Conservation (phyloP, 2,888 invertebrate genomes). For the Bombylius discolor region DNA sequence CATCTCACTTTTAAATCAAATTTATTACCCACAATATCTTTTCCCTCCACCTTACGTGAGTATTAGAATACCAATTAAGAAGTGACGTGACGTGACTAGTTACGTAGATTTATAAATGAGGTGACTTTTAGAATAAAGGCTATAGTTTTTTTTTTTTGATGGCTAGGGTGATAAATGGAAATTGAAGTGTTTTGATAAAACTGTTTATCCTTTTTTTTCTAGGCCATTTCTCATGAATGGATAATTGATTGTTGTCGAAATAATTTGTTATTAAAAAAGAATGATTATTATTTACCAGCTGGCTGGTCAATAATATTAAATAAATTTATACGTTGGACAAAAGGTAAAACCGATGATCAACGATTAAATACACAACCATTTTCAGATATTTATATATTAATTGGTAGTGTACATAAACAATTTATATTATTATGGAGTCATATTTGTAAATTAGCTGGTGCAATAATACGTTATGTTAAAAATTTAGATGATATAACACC, state of each 20-base stretch:
- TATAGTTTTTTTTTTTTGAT: neutral
- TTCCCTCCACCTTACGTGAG: no score
- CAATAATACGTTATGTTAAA: slow-evolving; percentile 38
- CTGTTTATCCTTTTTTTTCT: slow-evolving; percentile 5
- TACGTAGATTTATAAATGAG: no score
- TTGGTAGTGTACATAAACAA: slow-evolving; percentile 41
- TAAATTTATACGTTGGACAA: slow-evolving; percentile 34
- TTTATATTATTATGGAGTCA: slow-evolving; percentile 49
- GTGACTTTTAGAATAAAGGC: neutral
- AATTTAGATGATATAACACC: slow-evolving; percentile 38
- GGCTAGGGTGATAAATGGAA: no score
- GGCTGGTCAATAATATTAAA: slow-evolving; percentile 46
- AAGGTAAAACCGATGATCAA: slow-evolving; percentile 25
- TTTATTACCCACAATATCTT: no score
- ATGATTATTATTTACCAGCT: slow-evolving; percentile 44
- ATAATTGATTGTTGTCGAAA: slow-evolving; percentile 47
- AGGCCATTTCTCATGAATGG: slow-evolving; percentile 57
- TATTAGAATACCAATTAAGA: no score
- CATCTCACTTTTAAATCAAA: no score
- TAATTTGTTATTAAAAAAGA: slow-evolving; percentile 33
- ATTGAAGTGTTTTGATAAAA: neutral
- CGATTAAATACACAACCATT: slow-evolving; percentile 36
- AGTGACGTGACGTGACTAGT: no score
- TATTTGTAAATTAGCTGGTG: slow-evolving; percentile 46
- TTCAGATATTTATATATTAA: slow-evolving; percentile 39